Evolutionary conservation across 2,797 vertebrate species (phyloP), one percentile per base, ranked within the genome.

Genomic region (Scleropages formosus): DNA sequence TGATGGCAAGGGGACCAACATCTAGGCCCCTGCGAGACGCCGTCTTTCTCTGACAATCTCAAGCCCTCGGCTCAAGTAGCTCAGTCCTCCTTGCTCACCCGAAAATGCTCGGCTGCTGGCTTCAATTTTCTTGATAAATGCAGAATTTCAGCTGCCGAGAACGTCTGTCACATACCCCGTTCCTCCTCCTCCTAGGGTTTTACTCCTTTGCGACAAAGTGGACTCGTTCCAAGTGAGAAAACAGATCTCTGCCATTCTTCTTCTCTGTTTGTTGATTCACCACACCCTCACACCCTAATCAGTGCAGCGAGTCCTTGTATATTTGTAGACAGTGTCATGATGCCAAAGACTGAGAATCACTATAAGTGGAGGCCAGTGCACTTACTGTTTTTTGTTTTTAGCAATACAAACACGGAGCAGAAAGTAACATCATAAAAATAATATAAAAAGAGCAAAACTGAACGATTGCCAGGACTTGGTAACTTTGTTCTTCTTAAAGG

Each of bases 341-440:
- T 39, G 2, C 31, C 31, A 39, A 39, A 39, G 31, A 39, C 31
- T n/a, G n/a, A 2, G 31, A 39, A 39, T 31, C 39, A 6, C 31
- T 39, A 31, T 39, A 39, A 2, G 2, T 39, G 31, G 31, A 39
- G 31, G 31, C 39, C 6, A 39, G 31, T 39, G 2, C 2, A 39
- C 39, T 39, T 39, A 31, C 39, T 39, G 31, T 2, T n/a, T n/a
- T n/a, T n/a, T n/a, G n/a, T n/a, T n/a, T n/a, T n/a, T n/a, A n/a
- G n/a, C n/a, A n/a, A n/a, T n/a, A n/a, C n/a, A n/a, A n/a, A n/a
- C n/a, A n/a, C n/a, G n/a, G n/a, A n/a, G n/a, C n/a, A n/a, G n/a
- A n/a, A n/a, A n/a, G n/a, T n/a, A n/a, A 44, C 63, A 44, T 65
- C 63, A 65, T 18, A 63, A 44, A 20, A n/a, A n/a, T n/a, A n/a